Evolutionary conservation across 1,140 invertebrate species (phyloP).

Genomic region (Cecropterus lyciades): DNA sequence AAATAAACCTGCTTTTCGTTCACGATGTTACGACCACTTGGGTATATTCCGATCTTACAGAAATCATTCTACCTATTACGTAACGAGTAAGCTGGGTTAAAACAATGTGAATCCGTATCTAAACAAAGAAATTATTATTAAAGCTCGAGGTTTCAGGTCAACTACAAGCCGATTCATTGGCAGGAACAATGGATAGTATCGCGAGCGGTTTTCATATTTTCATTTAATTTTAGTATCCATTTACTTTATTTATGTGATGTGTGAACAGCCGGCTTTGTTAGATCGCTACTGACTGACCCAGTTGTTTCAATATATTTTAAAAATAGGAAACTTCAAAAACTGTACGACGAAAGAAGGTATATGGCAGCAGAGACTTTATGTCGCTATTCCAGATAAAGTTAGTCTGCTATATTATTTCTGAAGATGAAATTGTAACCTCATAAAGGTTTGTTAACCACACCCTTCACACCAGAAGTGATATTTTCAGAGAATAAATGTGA

Average conservation of each 20-base stretch:
- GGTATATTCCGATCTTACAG: conserved; percentile 13
- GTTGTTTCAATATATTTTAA: not conserved
- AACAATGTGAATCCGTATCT: conserved; percentile 17
- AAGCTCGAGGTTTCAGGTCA: conserved; percentile 27
- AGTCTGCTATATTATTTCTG: too few relatives aligned
- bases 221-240: conserved; percentile 32
- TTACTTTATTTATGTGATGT: conserved; percentile 20
- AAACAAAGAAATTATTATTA: conserved; percentile 31
- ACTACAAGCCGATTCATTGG: conserved; percentile 23
- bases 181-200: conserved; percentile 30
- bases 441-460: too few relatives aligned
- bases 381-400: too few relatives aligned
- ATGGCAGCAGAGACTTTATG: too few relatives aligned
- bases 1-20: conserved; percentile 15
- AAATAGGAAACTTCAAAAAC: too few relatives aligned
- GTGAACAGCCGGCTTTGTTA: conserved; percentile 5
- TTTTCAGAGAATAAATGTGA: too few relatives aligned
- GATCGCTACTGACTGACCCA: conserved; percentile 4
- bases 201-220: conserved; percentile 30
- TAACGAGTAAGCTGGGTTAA: not conserved
- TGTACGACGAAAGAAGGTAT: too few relatives aligned
- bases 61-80: not conserved
- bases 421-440: too few relatives aligned
- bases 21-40: conserved; percentile 7
- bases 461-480: not conserved